These are phyloP conservation scores for Pantherophis guttatus DNA, from an alignment of 2,113 vertebrate genomes.

Conservation along the genomic window DNA sequence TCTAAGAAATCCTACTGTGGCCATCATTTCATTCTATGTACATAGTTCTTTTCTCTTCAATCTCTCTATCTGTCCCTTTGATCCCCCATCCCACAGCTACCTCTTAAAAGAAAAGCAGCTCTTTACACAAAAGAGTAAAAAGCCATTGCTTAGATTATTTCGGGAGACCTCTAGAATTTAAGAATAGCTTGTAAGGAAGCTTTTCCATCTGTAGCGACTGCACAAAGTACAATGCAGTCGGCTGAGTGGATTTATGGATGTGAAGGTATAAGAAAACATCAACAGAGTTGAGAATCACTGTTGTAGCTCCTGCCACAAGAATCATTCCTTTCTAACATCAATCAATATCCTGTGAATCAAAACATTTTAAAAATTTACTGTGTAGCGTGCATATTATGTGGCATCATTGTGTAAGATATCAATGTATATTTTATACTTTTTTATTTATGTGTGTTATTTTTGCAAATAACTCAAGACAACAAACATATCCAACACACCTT, in stretches of 20 bases:
- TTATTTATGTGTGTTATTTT: no score
- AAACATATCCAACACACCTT: no score
- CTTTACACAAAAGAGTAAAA: background rate
- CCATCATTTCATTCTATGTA: background rate
- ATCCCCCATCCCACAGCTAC: background rate
- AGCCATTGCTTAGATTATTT: background rate
- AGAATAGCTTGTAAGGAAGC: fast-evolving
- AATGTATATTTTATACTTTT: no score
- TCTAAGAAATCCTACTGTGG: background rate
- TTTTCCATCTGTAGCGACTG: background rate
- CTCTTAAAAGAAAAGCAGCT: background rate
- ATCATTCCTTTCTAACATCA: background rate
- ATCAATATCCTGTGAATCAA: background rate
- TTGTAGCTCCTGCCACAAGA: background rate
- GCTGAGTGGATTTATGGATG: background rate
- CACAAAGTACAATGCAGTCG: background rate
- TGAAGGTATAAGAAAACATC: background rate
- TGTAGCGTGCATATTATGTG: no score
- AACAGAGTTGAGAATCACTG: background rate
- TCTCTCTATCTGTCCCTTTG: background rate
- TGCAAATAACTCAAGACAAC: no score
- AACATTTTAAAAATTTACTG: no score
- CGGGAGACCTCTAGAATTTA: background rate
- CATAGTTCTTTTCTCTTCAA: background rate
- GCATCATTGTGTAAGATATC: no score